Percentiles rank a stretch among this genome's conserved stretches.
These are phyloP conservation scores for Xanthorhoe designata DNA, from an alignment of 2,888 invertebrate species.

Conservation along the genomic window DNA sequence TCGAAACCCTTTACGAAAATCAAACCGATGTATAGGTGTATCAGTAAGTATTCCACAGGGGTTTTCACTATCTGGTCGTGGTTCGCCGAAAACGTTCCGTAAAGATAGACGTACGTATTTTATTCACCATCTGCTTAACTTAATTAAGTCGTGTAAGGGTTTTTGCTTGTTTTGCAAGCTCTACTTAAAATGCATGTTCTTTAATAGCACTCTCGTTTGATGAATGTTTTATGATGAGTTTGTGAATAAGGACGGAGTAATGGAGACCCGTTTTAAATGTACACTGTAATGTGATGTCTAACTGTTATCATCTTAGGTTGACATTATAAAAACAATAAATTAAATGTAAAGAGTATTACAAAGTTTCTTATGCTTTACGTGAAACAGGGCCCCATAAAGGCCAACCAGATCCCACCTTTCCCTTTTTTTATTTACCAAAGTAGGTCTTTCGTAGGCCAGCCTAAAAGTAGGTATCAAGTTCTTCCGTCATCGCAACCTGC, in stretches of 20 bases:
- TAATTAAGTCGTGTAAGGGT: constrained; percentile 33
- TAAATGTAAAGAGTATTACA: too few relatives aligned
- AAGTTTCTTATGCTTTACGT: too few relatives aligned
- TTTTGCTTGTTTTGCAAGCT: constrained; percentile 29
- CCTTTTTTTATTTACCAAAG: too few relatives aligned
- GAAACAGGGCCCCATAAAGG: too few relatives aligned
- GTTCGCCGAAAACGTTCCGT: constrained; percentile 24
- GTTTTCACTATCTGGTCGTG: constrained; percentile 11
- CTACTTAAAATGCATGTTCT: constrained; percentile 20
- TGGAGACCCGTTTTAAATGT: background rate
- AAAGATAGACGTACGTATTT: constrained; percentile 34
- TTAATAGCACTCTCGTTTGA: constrained; percentile 14
- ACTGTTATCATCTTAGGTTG: background rate
- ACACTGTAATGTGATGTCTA: background rate
- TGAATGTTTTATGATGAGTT: constrained; percentile 20
- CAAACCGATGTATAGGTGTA: background rate
- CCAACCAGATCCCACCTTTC: too few relatives aligned
- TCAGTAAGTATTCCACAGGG: constrained; percentile 1
- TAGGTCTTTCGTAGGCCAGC: too few relatives aligned
- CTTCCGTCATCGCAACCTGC: too few relatives aligned
- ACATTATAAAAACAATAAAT: background rate
- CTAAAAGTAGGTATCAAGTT: too few relatives aligned
- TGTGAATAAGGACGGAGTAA: constrained; percentile 9
- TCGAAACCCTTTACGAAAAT: background rate
- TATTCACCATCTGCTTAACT: constrained; percentile 32